phyloP scores from a whole-genome alignment of 2,888 invertebrate genomes.

The Pyrrhosoma nymphula region DNA sequence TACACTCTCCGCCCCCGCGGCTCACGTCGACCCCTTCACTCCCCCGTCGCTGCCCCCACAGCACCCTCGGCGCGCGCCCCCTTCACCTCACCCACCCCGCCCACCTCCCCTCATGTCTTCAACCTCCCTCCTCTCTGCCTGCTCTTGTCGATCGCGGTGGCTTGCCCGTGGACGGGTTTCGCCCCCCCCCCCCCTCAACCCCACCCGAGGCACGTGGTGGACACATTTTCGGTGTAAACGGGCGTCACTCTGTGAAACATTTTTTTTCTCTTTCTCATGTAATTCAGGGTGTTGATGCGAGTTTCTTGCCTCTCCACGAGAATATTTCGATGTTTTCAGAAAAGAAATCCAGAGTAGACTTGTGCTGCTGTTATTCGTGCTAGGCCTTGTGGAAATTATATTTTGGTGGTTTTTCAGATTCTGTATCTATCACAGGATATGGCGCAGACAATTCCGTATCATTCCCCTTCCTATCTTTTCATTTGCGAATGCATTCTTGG shows the following conservation, averaged over 20 bases:
- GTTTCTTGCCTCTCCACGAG: neutral
- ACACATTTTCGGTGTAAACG: neutral
- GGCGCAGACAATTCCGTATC: no score
- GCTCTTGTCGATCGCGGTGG: slow-evolving; percentile 45
- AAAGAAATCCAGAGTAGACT: no score
- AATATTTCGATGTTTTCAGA: neutral
- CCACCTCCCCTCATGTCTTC: neutral
- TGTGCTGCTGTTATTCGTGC: no score
- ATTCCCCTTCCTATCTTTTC: no score
- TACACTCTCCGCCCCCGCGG: neutral
- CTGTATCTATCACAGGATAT: no score
- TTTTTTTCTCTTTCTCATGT: neutral
- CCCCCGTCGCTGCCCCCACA: neutral
- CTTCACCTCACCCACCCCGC: no score
- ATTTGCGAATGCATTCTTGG: no score
- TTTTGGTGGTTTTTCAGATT: no score
- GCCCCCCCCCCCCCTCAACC: neutral
- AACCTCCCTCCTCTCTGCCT: neutral
- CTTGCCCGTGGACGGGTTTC: slow-evolving; percentile 41
- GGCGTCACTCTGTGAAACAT: neutral
- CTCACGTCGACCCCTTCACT: neutral
- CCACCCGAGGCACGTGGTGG: neutral
- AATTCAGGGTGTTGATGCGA: neutral
- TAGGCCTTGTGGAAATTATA: no score
- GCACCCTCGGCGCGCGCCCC: neutral